These are phyloP conservation scores for Cephalopterus ornatus DNA, from an alignment of 2,113 vertebrate species.

Conservation along the genomic window DNA sequence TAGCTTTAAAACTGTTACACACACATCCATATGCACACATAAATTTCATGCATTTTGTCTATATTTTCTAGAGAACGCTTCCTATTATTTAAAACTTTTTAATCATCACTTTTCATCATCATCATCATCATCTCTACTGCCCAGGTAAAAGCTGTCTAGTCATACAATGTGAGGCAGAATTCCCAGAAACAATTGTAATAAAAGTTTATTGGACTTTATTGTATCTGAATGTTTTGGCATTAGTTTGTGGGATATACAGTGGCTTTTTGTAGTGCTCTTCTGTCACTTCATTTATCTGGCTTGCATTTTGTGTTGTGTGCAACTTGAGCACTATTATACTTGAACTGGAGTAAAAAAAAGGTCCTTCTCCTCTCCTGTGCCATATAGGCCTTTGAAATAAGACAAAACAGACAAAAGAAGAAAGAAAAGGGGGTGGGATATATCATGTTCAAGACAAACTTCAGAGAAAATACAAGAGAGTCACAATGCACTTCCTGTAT, in stretches of 20 bases:
- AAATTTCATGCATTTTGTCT: background rate
- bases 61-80: background rate
- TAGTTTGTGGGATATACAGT: background rate
- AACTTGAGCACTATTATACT: background rate
- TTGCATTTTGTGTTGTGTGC: background rate
- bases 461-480: slow-evolving; percentile 9
- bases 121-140: background rate
- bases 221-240: background rate
- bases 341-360: background rate
- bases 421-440: background rate
- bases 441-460: background rate
- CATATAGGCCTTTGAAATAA: background rate
- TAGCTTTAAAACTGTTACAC: background rate
- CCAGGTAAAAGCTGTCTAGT: background rate
- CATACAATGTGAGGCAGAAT: background rate
- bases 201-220: background rate
- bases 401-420: background rate
- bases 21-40: background rate
- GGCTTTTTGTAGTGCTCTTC: background rate
- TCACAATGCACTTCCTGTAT: background rate
- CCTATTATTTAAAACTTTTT: background rate
- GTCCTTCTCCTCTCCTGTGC: background rate
- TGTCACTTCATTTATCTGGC: background rate
- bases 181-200: background rate
- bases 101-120: background rate